Percentiles rank a stretch among this genome's conserved stretches.
These are phyloP conservation scores for Liodrosophila aerea DNA, from an alignment of 2,888 invertebrate species.

Conservation along the genomic window DNA sequence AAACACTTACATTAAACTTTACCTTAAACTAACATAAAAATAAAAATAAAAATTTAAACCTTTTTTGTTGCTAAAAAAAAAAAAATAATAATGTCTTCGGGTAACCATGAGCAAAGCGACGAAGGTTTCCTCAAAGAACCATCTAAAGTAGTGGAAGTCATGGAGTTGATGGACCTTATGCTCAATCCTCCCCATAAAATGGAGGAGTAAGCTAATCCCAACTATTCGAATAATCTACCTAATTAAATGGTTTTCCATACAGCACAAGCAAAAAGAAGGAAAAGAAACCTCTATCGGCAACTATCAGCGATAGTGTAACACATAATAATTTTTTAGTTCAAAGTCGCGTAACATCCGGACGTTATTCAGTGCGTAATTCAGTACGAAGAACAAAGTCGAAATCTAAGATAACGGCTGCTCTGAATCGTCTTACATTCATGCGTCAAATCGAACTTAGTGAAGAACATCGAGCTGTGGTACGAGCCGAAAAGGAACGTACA, in stretches of 20 bases:
- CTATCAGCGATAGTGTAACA: conserved; percentile 5
- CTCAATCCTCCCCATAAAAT: conserved; percentile 24
- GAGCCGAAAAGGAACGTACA: conserved; percentile 26
- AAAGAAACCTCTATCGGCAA: background rate
- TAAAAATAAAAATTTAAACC: background rate
- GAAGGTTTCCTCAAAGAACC: conserved; percentile 34
- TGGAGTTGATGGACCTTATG: conserved; percentile 22
- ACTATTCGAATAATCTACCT: too few species aligned
- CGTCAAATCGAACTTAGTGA: conserved; percentile 30
- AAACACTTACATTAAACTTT: background rate
- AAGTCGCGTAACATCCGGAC: too few species aligned
- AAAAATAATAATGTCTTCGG: background rate
- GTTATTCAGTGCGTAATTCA: too few species aligned
- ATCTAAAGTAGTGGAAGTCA: conserved; percentile 25
- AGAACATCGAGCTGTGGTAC: conserved; percentile 15
- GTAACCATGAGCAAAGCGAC: conserved; percentile 21
- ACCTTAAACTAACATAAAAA: background rate
- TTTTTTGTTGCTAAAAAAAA: background rate
- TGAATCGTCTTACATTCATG: conserved; percentile 46
- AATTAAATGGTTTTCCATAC: background rate
- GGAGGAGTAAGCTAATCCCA: conserved; percentile 38
- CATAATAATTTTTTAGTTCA: conserved; percentile 9
- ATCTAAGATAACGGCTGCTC: background rate
- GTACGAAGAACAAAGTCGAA: background rate
- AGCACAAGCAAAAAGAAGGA: conserved; percentile 10